A percentile compares a stretch with the other conserved stretches of the same genome.
Evolutionary conservation across 2,888 invertebrate species (phyloP).

Genomic region (Bugula neritina): DNA sequence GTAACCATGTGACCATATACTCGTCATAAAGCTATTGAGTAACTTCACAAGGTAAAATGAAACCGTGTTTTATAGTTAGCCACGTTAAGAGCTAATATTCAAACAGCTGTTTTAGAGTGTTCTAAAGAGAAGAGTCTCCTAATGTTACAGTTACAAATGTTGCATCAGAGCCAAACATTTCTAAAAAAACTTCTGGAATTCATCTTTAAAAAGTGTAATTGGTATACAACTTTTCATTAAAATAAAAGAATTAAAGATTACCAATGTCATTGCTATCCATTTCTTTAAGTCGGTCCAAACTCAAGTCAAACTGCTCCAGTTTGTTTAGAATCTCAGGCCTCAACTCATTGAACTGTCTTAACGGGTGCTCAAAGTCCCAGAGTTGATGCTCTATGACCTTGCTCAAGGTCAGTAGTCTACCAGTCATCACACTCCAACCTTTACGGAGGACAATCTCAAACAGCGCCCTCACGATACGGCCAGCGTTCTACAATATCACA

Average conservation of each 20-base stretch:
- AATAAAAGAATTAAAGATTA: too few relatives aligned
- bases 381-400: conserved; percentile 88
- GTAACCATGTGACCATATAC: too few relatives aligned
- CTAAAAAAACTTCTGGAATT: too few relatives aligned
- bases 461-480: conserved; percentile 80
- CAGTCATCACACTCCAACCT: conserved; percentile 83
- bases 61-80: background rate
- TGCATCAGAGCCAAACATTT: too few relatives aligned
- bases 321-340: conserved; percentile 73
- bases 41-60: too few relatives aligned
- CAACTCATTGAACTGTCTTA: conserved; percentile 66
- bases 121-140: too few relatives aligned
- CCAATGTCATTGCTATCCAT: conserved; percentile 83
- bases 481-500: conserved; percentile 69
- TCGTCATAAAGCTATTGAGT: too few relatives aligned
- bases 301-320: conserved; percentile 69
- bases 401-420: conserved; percentile 74
- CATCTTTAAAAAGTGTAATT: too few relatives aligned
- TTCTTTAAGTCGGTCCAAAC: conserved; percentile 72
- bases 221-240: too few relatives aligned
- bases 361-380: conserved; percentile 80
- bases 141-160: too few relatives aligned
- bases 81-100: too few relatives aligned
- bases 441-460: conserved; percentile 87
- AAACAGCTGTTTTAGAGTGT: too few relatives aligned